These are phyloP conservation scores for Silurus glanis DNA, from an alignment of 2,113 vertebrate species.

Conservation along the genomic window DNA sequence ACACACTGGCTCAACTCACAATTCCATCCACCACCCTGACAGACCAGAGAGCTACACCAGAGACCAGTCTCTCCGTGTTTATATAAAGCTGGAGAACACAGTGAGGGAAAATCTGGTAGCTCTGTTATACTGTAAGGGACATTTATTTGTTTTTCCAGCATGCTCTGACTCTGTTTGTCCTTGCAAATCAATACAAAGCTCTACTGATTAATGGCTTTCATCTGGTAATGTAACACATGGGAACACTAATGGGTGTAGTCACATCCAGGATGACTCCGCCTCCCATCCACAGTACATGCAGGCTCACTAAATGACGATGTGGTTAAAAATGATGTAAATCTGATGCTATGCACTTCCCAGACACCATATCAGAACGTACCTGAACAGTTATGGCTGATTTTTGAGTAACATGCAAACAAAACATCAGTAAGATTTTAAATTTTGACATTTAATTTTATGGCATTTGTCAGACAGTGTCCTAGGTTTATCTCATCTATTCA, in stretches of 20 bases:
- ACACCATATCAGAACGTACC: neutral
- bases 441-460: neutral
- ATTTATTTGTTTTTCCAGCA: neutral
- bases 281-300: neutral
- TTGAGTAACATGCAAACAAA: neutral
- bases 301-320: neutral
- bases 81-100: neutral
- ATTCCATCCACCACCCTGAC: constrained; percentile 80
- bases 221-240: neutral
- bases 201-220: neutral
- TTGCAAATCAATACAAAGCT: constrained; percentile 11
- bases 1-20: constrained; percentile 75
- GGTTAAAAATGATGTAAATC: neutral
- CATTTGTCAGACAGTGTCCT: too few species aligned
- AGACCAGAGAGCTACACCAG: constrained; percentile 74
- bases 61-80: constrained; percentile 68
- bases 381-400: neutral
- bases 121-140: neutral
- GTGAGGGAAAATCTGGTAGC: constrained; percentile 4
- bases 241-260: neutral
- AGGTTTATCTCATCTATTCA: too few species aligned
- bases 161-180: neutral
- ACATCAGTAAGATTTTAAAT: too few species aligned
- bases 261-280: neutral
- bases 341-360: neutral